Conservation (phyloP, 2,113 vertebrate species). For the Gallinago jamesoni region DNA sequence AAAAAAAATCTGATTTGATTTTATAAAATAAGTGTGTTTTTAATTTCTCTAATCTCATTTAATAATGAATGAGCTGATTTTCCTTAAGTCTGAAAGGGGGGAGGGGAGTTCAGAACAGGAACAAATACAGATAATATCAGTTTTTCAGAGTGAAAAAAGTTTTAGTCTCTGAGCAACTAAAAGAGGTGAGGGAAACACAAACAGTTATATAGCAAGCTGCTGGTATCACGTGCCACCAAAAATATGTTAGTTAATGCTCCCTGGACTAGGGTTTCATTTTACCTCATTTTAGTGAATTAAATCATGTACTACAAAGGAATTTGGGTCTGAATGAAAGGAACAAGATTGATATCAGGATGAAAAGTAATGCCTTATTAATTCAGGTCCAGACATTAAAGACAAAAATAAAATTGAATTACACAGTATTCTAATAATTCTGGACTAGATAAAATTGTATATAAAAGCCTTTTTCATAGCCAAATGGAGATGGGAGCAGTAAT, state of each 20-base stretch:
- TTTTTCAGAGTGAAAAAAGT: neutral
- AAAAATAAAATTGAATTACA: slow-evolving; percentile 51
- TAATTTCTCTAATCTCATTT: slow-evolving; percentile 1
- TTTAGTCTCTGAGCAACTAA: neutral
- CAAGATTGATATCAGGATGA: slow-evolving; percentile 9
- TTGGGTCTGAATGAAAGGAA: slow-evolving; percentile 9
- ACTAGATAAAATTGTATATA: slow-evolving; percentile 32
- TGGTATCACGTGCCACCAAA: neutral
- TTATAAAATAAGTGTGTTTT: neutral
- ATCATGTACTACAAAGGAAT: slow-evolving; percentile 33
- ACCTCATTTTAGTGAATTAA: slow-evolving; percentile 44
- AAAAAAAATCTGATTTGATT: neutral
- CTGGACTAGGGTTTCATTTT: slow-evolving; percentile 34
- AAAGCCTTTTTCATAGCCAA: slow-evolving; percentile 11
- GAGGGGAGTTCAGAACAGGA: fast-evolving
- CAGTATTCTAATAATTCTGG: slow-evolving; percentile 34
- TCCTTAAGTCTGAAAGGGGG: neutral
- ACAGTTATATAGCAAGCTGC: neutral
- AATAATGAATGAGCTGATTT: neutral
- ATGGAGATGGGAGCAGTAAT: neutral
- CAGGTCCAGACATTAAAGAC: slow-evolving; percentile 43
- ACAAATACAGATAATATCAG: neutral
- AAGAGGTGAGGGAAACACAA: neutral
- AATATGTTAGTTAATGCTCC: slow-evolving; percentile 6
- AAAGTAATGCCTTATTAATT: slow-evolving; percentile 15